Evolutionary conservation across 2,113 vertebrate genomes (phyloP).

Genomic region (Australoheros scitulus): DNA sequence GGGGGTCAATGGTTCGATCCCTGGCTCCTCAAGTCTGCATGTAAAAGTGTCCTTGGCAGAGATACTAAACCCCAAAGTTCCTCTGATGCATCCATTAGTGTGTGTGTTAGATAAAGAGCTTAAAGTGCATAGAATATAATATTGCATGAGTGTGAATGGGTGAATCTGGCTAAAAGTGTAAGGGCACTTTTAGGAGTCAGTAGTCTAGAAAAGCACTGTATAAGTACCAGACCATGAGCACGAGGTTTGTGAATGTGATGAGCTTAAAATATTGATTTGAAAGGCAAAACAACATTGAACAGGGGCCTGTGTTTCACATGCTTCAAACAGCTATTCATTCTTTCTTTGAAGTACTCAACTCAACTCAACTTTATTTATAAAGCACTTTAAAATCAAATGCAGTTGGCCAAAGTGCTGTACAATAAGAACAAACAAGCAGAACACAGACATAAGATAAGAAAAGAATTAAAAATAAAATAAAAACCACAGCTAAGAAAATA

Average conservation of each 20-base stretch:
- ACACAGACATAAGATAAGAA: no score
- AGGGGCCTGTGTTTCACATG: neutral
- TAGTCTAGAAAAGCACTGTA: neutral
- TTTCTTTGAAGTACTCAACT: neutral
- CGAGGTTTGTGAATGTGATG: neutral
- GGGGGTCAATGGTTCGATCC: neutral
- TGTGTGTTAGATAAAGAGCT: neutral
- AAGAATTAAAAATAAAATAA: no score
- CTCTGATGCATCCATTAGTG: neutral
- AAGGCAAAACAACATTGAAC: neutral
- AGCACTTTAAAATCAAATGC: no score
- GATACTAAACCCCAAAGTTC: neutral
- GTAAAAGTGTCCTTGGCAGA: neutral
- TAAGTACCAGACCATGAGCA: neutral
- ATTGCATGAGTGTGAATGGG: neutral
- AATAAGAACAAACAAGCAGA: no score
- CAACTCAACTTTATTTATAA: no score
- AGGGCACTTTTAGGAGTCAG: neutral
- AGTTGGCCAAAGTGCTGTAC: no score
- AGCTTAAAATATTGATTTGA: neutral
- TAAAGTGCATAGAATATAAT: neutral
- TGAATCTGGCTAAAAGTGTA: neutral
- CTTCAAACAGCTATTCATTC: neutral
- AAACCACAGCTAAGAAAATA: no score
- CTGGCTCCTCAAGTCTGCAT: neutral